phyloP scores from a whole-genome alignment of 2,888 invertebrate species.

The Vesta saturnalis region DNA sequence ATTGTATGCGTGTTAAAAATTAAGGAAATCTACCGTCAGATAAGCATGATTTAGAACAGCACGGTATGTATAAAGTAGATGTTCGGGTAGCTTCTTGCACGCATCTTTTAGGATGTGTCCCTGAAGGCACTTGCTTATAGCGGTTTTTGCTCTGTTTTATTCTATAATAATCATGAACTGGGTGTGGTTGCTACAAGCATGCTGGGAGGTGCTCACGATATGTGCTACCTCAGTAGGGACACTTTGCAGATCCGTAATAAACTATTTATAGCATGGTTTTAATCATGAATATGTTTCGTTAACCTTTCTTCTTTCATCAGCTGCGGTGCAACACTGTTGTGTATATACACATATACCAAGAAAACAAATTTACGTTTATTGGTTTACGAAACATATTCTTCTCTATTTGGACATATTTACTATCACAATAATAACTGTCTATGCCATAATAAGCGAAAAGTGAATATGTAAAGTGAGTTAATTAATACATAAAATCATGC shows the following conservation, averaged over 20 bases:
- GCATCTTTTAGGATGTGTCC: conserved; percentile 40
- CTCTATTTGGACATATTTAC: too few species aligned
- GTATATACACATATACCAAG: neutral
- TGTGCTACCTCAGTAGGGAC: conserved; percentile 45
- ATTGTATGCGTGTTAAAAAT: conserved; percentile 31
- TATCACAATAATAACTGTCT: too few species aligned
- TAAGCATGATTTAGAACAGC: conserved; percentile 31
- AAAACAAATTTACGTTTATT: neutral
- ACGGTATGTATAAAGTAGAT: conserved; percentile 28
- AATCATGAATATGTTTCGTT: neutral
- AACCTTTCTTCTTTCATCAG: neutral
- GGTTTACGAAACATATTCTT: neutral
- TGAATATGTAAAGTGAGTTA: too few species aligned
- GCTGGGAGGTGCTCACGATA: conserved; percentile 48
- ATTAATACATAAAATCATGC: too few species aligned
- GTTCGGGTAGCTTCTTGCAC: conserved; percentile 29
- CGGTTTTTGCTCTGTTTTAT: conserved; percentile 46
- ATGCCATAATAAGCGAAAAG: too few species aligned
- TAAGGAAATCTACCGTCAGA: conserved; percentile 28
- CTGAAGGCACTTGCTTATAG: conserved; percentile 42
- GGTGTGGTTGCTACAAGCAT: conserved; percentile 48
- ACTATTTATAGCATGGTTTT: neutral
- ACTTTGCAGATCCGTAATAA: conserved; percentile 31
- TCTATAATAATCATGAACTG: conserved; percentile 47
- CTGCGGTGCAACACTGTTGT: too few species aligned